These are phyloP conservation scores for Synaphobranchus kaupii DNA, from an alignment of 2,797 vertebrate genomes.

Conservation along the genomic window DNA sequence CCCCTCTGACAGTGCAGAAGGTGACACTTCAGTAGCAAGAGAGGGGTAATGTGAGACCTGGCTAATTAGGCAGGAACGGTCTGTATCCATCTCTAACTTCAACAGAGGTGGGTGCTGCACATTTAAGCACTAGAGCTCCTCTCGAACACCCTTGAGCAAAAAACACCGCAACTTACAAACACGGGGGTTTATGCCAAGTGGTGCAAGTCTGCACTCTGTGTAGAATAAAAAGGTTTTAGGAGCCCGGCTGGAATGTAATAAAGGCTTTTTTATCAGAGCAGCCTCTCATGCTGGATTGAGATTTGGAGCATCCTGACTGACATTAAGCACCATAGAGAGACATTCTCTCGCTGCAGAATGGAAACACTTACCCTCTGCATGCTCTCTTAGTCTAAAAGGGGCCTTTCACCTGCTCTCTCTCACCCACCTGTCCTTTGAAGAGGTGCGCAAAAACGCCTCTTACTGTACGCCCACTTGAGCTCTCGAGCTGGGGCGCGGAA, in stretches of 20 bases:
- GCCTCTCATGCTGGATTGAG: not conserved
- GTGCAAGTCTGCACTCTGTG: not conserved
- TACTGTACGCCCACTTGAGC: not conserved
- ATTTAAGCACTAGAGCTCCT: constrained; percentile 10
- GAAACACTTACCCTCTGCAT: not conserved
- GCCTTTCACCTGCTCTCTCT: not conserved
- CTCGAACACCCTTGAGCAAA: not conserved
- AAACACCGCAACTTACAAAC: not conserved
- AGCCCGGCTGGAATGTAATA: not conserved
- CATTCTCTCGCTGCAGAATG: not conserved
- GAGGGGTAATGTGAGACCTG: not conserved
- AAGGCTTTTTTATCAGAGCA: not conserved
- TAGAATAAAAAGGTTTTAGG: not conserved
- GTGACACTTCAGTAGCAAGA: not conserved
- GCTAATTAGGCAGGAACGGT: constrained; percentile 17
- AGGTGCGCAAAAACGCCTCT: not conserved
- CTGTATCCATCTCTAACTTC: not conserved
- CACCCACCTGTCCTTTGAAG: not conserved
- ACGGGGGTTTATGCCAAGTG: not conserved
- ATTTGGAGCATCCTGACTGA: not conserved
- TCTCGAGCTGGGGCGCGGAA: not conserved
- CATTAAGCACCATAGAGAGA: not conserved
- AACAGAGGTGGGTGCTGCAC: not conserved
- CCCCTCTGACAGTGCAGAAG: constrained; percentile 3
- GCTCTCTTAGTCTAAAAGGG: not conserved